These are phyloP conservation scores for Holacanthella duospinosa DNA, from an alignment of 2,888 invertebrate species.

Conservation along the genomic window DNA sequence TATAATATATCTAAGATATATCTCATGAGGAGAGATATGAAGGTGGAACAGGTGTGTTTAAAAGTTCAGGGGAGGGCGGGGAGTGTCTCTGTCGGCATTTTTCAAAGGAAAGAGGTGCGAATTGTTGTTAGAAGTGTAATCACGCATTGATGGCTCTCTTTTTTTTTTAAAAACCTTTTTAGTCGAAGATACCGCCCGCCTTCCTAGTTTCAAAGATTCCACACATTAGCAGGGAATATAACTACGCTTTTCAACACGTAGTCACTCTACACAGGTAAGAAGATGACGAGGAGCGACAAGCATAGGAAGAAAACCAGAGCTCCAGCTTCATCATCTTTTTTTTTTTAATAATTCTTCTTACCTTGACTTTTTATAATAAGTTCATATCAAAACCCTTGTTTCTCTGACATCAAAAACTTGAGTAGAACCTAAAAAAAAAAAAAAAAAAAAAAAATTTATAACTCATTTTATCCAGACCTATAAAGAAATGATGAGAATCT, in stretches of 20 bases:
- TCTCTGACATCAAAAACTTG: too few species aligned
- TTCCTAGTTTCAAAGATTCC: conserved; percentile 24
- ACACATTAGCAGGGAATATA: neutral
- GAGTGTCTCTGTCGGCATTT: conserved; percentile 36
- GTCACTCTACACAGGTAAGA: neutral
- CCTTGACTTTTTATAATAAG: too few species aligned
- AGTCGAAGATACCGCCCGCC: conserved; percentile 32
- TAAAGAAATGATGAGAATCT: too few species aligned
- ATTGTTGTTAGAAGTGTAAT: conserved; percentile 39
- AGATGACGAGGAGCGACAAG: too few species aligned
- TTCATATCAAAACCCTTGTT: too few species aligned
- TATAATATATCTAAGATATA: neutral
- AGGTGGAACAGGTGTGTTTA: conserved; percentile 37
- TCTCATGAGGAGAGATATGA: neutral
- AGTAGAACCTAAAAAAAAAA: too few species aligned
- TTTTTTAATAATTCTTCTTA: too few species aligned
- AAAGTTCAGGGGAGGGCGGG: conserved; percentile 30
- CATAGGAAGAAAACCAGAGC: neutral
- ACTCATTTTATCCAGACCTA: too few species aligned
- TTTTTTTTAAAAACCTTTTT: conserved; percentile 34
- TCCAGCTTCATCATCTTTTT: too few species aligned
- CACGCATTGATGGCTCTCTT: conserved; percentile 39
- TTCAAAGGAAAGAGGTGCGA: conserved; percentile 38
- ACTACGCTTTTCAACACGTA: conserved; percentile 1
- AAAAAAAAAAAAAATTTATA: too few species aligned